Evolutionary conservation across 1,140 invertebrate species (phyloP).

Genomic region (Steinernema khuongi): DNA sequence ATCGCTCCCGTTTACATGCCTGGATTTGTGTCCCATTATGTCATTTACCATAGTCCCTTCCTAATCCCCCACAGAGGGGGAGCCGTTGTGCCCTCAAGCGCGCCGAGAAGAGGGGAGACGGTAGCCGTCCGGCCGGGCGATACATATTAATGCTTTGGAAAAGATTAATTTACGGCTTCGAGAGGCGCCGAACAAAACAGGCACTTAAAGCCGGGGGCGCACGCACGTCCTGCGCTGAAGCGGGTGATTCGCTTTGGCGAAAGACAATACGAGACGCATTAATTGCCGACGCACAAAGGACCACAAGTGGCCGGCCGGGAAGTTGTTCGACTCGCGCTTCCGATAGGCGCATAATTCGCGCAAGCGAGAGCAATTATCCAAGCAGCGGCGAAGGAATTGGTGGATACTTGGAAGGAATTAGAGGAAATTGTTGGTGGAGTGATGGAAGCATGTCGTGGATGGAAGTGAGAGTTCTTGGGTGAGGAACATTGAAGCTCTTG

Average conservation of each 20-base stretch:
- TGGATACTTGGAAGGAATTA: background rate
- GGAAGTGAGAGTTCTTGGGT: background rate
- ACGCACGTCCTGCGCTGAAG: background rate
- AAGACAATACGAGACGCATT: slow-evolving; percentile 8
- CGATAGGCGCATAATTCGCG: slow-evolving; percentile 1
- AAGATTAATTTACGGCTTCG: background rate
- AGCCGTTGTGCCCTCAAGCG: background rate
- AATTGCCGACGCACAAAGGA: slow-evolving; percentile 1
- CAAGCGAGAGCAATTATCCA: background rate
- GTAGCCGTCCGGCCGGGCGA: background rate
- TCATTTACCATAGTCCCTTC: background rate
- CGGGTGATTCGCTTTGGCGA: slow-evolving; percentile 1
- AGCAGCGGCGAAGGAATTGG: background rate
- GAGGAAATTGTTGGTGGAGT: background rate
- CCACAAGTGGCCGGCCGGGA: slow-evolving; percentile 6
- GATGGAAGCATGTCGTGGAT: background rate
- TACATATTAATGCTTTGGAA: background rate
- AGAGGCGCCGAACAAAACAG: background rate
- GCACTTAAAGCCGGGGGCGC: background rate
- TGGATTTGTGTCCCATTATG: background rate
- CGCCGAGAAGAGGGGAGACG: background rate
- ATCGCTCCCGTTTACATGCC: background rate
- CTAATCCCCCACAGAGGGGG: background rate
- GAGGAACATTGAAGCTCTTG: background rate
- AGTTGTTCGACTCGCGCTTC: slow-evolving; percentile 8